phyloP scores from a whole-genome alignment of 2,797 vertebrate genomes.

The Acrossocheilus fasciatus region DNA sequence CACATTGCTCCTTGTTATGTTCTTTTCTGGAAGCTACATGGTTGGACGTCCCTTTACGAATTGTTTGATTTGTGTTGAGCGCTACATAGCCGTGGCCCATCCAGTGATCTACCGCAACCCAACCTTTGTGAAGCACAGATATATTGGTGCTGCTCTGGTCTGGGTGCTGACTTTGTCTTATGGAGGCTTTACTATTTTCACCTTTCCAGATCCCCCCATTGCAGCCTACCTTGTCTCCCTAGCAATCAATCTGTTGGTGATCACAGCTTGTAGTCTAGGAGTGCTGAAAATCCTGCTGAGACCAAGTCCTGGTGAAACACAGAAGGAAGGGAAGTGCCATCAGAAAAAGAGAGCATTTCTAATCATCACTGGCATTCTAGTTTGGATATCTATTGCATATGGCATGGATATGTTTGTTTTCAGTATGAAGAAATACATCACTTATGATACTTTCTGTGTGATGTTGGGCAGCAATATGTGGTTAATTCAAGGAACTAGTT shows the following conservation, averaged over 20 bases:
- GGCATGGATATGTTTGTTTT: neutral
- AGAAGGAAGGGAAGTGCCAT: constrained; percentile 29
- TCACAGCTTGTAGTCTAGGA: constrained; percentile 39
- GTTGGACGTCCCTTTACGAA: constrained; percentile 4
- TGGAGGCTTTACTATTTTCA: neutral
- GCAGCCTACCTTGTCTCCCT: neutral
- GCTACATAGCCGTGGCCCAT: constrained; percentile 22
- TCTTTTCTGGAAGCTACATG: constrained; percentile 7
- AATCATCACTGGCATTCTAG: constrained; percentile 32
- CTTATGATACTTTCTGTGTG: neutral
- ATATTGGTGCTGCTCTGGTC: constrained; percentile 1
- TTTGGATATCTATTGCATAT: constrained; percentile 10
- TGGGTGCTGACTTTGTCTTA: constrained; percentile 4
- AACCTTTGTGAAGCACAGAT: constrained; percentile 1
- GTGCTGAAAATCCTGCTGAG: constrained; percentile 38
- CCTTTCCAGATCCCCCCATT: no score
- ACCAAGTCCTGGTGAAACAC: constrained; percentile 33
- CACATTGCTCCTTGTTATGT: accelerated
- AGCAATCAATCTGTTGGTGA: neutral
- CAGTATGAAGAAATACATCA: neutral
- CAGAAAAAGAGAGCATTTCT: constrained; percentile 48
- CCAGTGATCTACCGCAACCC: constrained; percentile 12
- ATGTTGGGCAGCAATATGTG: neutral
- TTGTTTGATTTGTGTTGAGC: constrained; percentile 36
- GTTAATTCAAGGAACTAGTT: neutral